Conservation (phyloP, 2,888 invertebrate species). For the Xestia sexstrigata region DNA sequence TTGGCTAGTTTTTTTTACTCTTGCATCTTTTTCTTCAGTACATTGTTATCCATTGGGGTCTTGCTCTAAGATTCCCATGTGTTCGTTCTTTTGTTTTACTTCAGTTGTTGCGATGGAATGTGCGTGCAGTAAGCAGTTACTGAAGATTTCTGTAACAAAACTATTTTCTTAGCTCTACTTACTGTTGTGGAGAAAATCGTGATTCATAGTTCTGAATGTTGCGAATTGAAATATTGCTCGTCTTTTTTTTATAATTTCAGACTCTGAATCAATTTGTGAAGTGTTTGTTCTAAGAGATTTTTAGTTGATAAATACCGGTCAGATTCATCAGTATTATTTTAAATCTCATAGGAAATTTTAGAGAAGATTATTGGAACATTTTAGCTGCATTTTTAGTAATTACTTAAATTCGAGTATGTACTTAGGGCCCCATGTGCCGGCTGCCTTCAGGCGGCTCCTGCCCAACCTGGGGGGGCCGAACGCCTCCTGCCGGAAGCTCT, state of each 20-base stretch:
- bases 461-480: too few relatives aligned
- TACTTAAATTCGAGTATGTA: too few relatives aligned
- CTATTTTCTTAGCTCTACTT: slow-evolving; percentile 58
- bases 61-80: slow-evolving; percentile 26
- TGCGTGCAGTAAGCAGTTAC: slow-evolving; percentile 41
- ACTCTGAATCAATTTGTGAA: background rate
- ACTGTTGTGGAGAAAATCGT: slow-evolving; percentile 46
- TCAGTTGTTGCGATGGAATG: slow-evolving; percentile 21
- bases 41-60: background rate
- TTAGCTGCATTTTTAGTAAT: too few relatives aligned
- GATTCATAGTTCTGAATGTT: slow-evolving; percentile 36
- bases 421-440: background rate
- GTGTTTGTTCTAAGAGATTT: background rate
- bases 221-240: slow-evolving; percentile 2
- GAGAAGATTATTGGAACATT: background rate
- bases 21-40: background rate
- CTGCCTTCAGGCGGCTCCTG: too few relatives aligned
- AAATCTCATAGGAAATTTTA: background rate
- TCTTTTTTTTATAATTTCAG: slow-evolving; percentile 4
- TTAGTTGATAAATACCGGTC: background rate
- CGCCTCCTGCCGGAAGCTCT: too few relatives aligned
- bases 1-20: background rate
- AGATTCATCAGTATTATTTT: background rate
- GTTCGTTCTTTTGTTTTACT: slow-evolving; percentile 42
- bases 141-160: slow-evolving; percentile 46